phyloP scores from a whole-genome alignment of 2,888 invertebrate genomes.

The Synergus japonicus region DNA sequence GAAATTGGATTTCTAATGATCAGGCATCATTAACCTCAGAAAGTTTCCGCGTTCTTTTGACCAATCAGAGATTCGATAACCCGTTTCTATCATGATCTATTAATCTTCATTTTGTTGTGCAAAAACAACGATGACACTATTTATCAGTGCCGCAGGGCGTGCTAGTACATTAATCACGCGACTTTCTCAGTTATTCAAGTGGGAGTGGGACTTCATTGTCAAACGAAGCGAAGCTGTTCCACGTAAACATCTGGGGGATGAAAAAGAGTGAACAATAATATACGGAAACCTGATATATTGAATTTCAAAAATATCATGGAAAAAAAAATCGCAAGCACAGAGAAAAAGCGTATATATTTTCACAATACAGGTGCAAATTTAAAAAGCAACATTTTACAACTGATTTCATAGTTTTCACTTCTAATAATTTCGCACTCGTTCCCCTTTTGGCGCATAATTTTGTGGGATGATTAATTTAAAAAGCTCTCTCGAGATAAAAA shows the following conservation, averaged over 20 bases:
- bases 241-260: not conserved
- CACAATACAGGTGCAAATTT: no score
- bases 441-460: no score
- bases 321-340: not conserved
- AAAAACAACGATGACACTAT: slow-evolving; percentile 29
- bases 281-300: not conserved
- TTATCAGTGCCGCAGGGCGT: slow-evolving; percentile 28
- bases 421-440: no score
- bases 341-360: not conserved
- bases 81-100: not conserved
- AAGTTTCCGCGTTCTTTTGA: not conserved
- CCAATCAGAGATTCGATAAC: not conserved
- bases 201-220: slow-evolving; percentile 20
- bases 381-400: no score
- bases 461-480: no score
- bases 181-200: slow-evolving; percentile 30
- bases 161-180: slow-evolving; percentile 35
- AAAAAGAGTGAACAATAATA: not conserved
- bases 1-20: slow-evolving; percentile 15
- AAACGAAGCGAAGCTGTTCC: not conserved
- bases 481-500: no score
- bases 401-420: no score
- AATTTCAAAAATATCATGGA: not conserved
- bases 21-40: not conserved
- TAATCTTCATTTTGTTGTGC: slow-evolving; percentile 14